Conservation (phyloP, 2,888 invertebrate genomes). For the Vesta saturnalis region DNA sequence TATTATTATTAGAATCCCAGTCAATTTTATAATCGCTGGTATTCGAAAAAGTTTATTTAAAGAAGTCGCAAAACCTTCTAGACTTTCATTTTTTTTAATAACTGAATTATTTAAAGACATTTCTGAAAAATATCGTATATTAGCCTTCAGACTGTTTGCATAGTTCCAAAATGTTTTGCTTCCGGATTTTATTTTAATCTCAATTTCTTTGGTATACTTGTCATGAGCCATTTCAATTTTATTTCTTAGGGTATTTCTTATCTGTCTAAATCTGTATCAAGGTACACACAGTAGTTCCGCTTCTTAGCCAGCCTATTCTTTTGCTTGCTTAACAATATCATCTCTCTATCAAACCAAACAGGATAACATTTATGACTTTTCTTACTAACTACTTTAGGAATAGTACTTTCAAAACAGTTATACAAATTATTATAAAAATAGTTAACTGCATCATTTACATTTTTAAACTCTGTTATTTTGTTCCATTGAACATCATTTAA, state of each 20-base stretch:
- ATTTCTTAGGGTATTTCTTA: not conserved
- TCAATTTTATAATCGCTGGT: not conserved
- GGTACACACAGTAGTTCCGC: not conserved
- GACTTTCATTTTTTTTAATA: too few relatives aligned
- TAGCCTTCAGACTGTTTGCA: not conserved
- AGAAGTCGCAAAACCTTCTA: too few relatives aligned
- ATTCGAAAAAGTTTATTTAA: too few relatives aligned
- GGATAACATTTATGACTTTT: not conserved
- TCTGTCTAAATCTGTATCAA: not conserved
- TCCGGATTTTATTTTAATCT: not conserved
- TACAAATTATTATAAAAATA: too few relatives aligned
- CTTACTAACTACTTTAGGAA: not conserved
- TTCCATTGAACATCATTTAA: not conserved
- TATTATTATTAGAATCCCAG: not conserved
- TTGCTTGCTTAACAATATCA: not conserved
- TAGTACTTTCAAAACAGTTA: not conserved
- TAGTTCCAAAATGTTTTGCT: too few relatives aligned
- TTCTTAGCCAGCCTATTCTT: not conserved
- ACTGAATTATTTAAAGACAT: too few relatives aligned
- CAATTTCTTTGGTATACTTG: not conserved
- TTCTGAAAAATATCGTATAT: not conserved
- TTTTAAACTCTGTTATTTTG: not conserved
- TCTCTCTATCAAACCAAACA: constrained; percentile 1
- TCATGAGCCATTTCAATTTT: not conserved
- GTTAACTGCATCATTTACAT: too few relatives aligned